These are phyloP conservation scores for Drosophila rubida DNA, from an alignment of 2,888 invertebrate species.

Conservation along the genomic window DNA sequence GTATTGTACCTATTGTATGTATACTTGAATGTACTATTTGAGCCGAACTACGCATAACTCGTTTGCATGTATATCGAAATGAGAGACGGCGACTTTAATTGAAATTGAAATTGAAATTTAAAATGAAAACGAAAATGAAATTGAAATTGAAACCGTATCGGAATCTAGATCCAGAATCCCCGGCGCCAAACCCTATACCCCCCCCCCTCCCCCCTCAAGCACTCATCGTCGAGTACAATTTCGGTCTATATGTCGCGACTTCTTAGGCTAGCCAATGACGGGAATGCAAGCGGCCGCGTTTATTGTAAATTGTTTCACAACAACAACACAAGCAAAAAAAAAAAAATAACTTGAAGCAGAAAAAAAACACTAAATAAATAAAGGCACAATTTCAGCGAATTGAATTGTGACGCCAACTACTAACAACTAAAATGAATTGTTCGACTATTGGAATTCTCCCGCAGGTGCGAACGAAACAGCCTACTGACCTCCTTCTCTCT, in stretches of 20 bases:
- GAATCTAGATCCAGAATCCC: slow-evolving; percentile 14
- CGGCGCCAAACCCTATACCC: not conserved
- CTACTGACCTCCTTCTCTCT: no score
- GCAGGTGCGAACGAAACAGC: slow-evolving; percentile 3
- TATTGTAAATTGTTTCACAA: slow-evolving; percentile 68
- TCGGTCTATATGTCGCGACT: slow-evolving; percentile 23
- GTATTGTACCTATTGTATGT: slow-evolving; percentile 31
- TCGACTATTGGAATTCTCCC: not conserved
- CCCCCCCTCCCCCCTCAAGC: not conserved
- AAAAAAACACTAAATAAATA: slow-evolving; percentile 21
- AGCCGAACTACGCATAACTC: not conserved
- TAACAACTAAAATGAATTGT: slow-evolving; percentile 19
- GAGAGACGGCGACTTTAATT: not conserved
- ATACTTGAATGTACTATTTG: slow-evolving; percentile 7
- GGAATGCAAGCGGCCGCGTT: slow-evolving; percentile 45
- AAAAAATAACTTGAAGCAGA: not conserved
- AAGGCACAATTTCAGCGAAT: slow-evolving; percentile 48
- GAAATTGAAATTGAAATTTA: not conserved
- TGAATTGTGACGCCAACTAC: slow-evolving; percentile 52
- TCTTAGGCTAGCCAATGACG: slow-evolving; percentile 25
- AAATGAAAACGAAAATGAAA: not conserved
- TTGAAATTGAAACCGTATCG: not conserved
- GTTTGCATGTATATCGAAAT: slow-evolving; percentile 4
- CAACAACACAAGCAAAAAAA: slow-evolving; percentile 16
- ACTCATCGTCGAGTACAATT: slow-evolving; percentile 8